Percentiles rank a stretch among this genome's conserved stretches.
Evolutionary conservation across 1,140 invertebrate species (phyloP).

Genomic region (Zaprionus camerounensis): DNA sequence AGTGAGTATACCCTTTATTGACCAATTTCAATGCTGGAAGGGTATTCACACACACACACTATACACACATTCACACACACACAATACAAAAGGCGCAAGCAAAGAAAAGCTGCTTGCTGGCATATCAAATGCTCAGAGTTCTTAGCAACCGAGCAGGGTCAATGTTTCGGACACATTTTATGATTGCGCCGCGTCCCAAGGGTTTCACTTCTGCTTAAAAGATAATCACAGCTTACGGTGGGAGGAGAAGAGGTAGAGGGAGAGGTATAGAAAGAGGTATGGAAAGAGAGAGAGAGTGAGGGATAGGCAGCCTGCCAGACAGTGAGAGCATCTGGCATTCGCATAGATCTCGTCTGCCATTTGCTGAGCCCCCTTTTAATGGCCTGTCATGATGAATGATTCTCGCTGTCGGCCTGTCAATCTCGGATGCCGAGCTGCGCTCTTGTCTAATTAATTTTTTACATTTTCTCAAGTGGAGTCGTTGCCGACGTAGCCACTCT

Average conservation of each 20-base stretch:
- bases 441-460: constrained; percentile 44
- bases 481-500: background rate
- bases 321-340: constrained; percentile 7
- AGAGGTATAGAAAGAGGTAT: background rate
- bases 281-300: background rate
- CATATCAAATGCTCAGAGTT: constrained; percentile 17
- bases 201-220: constrained; percentile 4
- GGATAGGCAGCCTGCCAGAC: background rate
- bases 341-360: background rate
- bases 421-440: constrained; percentile 21
- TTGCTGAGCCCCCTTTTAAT: constrained; percentile 27
- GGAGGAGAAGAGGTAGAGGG: background rate
- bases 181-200: constrained; percentile 1
- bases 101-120: constrained; percentile 22
- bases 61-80: background rate
- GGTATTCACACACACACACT: too few species aligned
- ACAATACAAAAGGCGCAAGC: constrained; percentile 14
- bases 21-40: too few species aligned
- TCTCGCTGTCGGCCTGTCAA: constrained; percentile 38
- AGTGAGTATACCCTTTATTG: too few species aligned
- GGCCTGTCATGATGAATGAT: constrained; percentile 37
- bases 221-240: background rate
- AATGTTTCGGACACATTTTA: constrained; percentile 10
- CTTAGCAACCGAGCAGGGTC: constrained; percentile 12
- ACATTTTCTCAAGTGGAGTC: constrained; percentile 24